Evolutionary conservation across 2,888 invertebrate species (phyloP).

Genomic region (Neoascia interrupta): DNA sequence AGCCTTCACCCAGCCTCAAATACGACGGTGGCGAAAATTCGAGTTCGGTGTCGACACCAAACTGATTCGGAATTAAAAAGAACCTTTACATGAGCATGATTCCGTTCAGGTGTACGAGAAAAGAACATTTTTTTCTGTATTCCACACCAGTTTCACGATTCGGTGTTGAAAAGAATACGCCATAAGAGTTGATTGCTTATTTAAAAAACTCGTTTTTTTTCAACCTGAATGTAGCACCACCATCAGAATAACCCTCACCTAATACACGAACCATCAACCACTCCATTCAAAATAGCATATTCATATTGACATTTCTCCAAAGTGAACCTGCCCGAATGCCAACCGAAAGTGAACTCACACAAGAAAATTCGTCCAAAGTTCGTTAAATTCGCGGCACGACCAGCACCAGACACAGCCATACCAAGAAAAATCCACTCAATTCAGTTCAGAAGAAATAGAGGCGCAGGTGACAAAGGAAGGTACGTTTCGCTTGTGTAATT

Average conservation of each 20-base stretch:
- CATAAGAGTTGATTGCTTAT: too few species aligned
- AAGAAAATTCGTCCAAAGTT: constrained; percentile 39
- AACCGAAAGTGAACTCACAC: constrained; percentile 21
- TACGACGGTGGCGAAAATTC: too few species aligned
- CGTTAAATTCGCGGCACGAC: constrained; percentile 42
- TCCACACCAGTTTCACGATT: too few species aligned
- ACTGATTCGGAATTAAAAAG: too few species aligned
- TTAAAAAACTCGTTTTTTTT: too few species aligned
- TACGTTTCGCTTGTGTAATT: constrained; percentile 70
- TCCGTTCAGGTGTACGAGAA: too few species aligned
- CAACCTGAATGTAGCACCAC: not conserved
- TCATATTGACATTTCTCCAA: constrained; percentile 29
- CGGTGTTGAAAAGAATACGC: too few species aligned
- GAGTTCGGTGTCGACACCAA: too few species aligned
- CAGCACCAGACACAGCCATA: constrained; percentile 26
- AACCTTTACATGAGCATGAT: too few species aligned
- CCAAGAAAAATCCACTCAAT: constrained; percentile 45
- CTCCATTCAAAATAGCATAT: not conserved
- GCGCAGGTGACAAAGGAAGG: constrained; percentile 73
- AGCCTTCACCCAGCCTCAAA: too few species aligned
- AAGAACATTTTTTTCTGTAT: too few species aligned
- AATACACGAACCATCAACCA: constrained; percentile 25
- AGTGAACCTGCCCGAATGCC: constrained; percentile 29
- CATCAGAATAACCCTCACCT: not conserved
- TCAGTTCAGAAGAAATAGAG: constrained; percentile 71